Evolutionary conservation across 1,140 invertebrate species (phyloP).

Genomic region (Sminthurides bifidus): DNA sequence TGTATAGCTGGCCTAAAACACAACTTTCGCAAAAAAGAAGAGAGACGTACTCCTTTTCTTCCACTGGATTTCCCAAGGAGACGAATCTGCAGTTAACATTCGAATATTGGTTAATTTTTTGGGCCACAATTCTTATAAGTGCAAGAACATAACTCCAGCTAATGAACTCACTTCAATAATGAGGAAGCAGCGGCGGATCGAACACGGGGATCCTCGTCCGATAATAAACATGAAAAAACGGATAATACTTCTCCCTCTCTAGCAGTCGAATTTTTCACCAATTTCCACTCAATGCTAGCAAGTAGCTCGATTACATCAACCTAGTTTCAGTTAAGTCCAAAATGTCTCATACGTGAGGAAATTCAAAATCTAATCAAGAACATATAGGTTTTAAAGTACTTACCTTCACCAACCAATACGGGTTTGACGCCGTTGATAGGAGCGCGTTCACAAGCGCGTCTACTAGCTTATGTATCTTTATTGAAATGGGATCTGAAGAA

Average conservation of each 20-base stretch:
- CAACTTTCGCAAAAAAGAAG: slow-evolving; percentile 4
- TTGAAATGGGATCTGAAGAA: slow-evolving; percentile 9
- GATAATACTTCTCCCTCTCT: slow-evolving; percentile 52
- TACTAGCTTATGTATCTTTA: too few relatives aligned
- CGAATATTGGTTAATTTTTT: background rate
- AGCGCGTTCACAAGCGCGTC: slow-evolving; percentile 55
- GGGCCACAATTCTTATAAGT: background rate
- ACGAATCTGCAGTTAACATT: slow-evolving; percentile 1
- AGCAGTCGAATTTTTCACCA: slow-evolving; percentile 27
- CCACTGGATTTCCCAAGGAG: background rate
- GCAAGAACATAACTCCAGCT: background rate
- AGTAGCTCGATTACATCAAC: slow-evolving; percentile 18
- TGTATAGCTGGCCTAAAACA: too few relatives aligned
- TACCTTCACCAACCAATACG: slow-evolving; percentile 79
- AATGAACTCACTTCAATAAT: slow-evolving; percentile 51
- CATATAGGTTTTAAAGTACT: slow-evolving; percentile 19
- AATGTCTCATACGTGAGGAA: slow-evolving; percentile 9
- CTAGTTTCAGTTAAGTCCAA: slow-evolving; percentile 2
- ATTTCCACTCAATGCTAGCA: slow-evolving; percentile 20
- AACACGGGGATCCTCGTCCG: slow-evolving; percentile 57
- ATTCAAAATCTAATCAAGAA: slow-evolving; percentile 30
- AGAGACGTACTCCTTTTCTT: background rate
- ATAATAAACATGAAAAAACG: slow-evolving; percentile 48
- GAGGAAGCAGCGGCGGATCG: slow-evolving; percentile 54
- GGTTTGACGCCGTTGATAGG: slow-evolving; percentile 52